Percentiles rank a stretch among this genome's conserved stretches.
These are phyloP conservation scores for Netelia virgata DNA, from an alignment of 2,888 invertebrate genomes.

Conservation along the genomic window DNA sequence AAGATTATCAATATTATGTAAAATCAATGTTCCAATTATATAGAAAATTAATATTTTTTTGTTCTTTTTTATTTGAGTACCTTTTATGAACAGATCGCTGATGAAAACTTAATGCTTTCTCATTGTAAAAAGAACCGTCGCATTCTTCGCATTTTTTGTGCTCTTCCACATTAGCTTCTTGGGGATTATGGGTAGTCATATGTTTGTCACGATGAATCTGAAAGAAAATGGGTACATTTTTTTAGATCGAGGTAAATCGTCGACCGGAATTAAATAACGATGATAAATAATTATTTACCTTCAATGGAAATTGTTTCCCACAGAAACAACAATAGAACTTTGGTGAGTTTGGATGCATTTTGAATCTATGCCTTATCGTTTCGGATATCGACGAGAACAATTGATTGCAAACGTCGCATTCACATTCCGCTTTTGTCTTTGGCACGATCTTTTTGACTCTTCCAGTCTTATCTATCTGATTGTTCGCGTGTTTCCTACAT, in stretches of 20 bases:
- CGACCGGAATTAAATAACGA: not conserved
- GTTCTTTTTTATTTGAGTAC: slow-evolving; percentile 74
- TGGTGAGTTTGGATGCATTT: slow-evolving; percentile 88
- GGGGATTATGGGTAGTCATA: slow-evolving; percentile 85
- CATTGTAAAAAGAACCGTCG: slow-evolving; percentile 86
- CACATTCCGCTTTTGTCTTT: slow-evolving; percentile 56
- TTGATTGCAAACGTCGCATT: slow-evolving; percentile 88
- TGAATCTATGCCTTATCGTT: slow-evolving; percentile 89
- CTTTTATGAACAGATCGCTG: slow-evolving; percentile 85
- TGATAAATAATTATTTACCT: slow-evolving; percentile 83
- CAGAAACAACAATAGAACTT: slow-evolving; percentile 90
- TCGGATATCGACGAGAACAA: slow-evolving; percentile 87
- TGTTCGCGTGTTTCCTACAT: slow-evolving; percentile 88
- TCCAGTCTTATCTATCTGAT: slow-evolving; percentile 86
- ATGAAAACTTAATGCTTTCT: slow-evolving; percentile 87
- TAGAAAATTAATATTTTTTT: slow-evolving; percentile 7
- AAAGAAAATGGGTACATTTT: not conserved
- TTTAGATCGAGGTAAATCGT: not conserved
- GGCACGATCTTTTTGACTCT: slow-evolving; percentile 69
- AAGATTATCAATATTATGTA: slow-evolving; percentile 4
- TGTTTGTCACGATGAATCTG: slow-evolving; percentile 88
- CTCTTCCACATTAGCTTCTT: slow-evolving; percentile 73
- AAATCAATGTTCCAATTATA: slow-evolving; percentile 15
- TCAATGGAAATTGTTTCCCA: slow-evolving; percentile 89
- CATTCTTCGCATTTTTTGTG: slow-evolving; percentile 86